Evolutionary conservation across 2,797 vertebrate genomes (phyloP).

Genomic region (Acridotheres tristis): DNA sequence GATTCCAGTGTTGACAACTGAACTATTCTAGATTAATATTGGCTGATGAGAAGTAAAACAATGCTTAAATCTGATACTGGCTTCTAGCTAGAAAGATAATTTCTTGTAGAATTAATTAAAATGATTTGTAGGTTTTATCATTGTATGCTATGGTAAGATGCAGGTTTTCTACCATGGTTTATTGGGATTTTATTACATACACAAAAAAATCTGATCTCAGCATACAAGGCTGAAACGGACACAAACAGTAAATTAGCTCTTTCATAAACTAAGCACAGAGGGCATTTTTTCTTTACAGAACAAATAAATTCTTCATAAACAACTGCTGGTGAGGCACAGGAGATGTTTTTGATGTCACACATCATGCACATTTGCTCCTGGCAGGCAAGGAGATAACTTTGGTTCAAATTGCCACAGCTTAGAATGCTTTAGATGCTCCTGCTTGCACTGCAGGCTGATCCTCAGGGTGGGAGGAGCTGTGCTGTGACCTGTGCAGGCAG

Average conservation of each 20-base stretch:
- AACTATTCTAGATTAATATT: neutral
- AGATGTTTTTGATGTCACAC: neutral
- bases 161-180: neutral
- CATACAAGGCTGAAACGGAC: neutral
- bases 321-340: neutral
- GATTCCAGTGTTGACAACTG: neutral
- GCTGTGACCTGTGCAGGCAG: neutral
- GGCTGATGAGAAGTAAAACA: neutral
- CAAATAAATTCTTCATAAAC: neutral
- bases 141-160: neutral
- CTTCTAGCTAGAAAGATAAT: neutral
- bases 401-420: neutral
- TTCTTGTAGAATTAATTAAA: neutral
- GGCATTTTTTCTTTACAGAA: neutral
- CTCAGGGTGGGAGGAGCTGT: neutral
- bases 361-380: neutral
- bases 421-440: neutral
- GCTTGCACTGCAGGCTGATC: neutral
- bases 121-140: neutral
- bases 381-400: neutral
- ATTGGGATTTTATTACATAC: neutral
- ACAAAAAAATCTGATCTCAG: neutral
- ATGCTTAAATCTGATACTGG: neutral
- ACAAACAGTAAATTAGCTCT: neutral
- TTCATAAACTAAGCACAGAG: neutral